Evolutionary conservation across 1,140 invertebrate genomes (phyloP).

Genomic region (Lasioglossum baleicum): DNA sequence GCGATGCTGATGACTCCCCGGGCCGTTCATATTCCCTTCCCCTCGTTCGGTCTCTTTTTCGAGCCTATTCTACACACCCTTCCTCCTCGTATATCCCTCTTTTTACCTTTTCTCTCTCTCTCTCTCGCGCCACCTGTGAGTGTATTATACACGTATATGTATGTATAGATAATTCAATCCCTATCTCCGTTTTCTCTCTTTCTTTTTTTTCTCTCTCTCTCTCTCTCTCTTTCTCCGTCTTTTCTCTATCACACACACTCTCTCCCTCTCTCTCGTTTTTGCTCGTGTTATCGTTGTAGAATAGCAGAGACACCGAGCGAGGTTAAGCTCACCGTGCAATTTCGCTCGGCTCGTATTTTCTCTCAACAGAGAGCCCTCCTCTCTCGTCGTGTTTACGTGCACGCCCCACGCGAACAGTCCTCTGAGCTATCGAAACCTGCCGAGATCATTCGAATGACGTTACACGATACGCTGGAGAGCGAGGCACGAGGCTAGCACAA

Average conservation of each 20-base stretch:
- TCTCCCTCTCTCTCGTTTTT: not conserved
- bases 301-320: not conserved
- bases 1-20: slow-evolving; percentile 75
- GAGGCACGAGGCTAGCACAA: slow-evolving; percentile 8
- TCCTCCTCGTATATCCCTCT: slow-evolving; percentile 32
- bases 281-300: slow-evolving; percentile 28
- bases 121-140: slow-evolving; percentile 34
- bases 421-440: slow-evolving; percentile 55
- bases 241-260: too few species aligned
- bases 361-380: slow-evolving; percentile 14
- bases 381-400: not conserved
- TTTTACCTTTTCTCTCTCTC: slow-evolving; percentile 30
- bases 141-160: not conserved
- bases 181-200: slow-evolving; percentile 18
- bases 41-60: slow-evolving; percentile 40
- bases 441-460: slow-evolving; percentile 56
- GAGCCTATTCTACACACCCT: slow-evolving; percentile 36
- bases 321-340: slow-evolving; percentile 28
- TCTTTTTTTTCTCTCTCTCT: too few species aligned
- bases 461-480: slow-evolving; percentile 22
- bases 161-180: not conserved
- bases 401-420: slow-evolving; percentile 12
- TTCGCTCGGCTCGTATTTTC: slow-evolving; percentile 19
- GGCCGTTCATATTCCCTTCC: slow-evolving; percentile 69
- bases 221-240: too few species aligned